A percentile compares a stretch with the other conserved stretches of the same genome.
These are phyloP conservation scores for Blastomussa wellsi DNA, from an alignment of 92 coral and sea anemone species.

Conservation along the genomic window DNA sequence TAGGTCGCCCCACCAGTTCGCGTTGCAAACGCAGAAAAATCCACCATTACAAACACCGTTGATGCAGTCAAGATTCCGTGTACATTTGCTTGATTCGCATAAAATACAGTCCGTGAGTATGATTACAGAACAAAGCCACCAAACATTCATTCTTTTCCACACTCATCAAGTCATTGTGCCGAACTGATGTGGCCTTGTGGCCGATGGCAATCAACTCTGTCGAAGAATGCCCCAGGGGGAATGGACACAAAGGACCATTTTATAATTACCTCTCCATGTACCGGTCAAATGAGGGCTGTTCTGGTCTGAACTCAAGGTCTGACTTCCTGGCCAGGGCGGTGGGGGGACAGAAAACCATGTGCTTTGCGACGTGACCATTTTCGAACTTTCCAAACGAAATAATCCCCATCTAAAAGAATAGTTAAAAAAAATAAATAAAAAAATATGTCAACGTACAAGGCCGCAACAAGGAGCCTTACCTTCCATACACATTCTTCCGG, in stretches of 20 bases:
- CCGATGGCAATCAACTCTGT: not conserved
- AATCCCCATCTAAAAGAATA: no score
- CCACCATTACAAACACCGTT: slow-evolving; percentile 19
- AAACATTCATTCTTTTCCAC: slow-evolving; percentile 26
- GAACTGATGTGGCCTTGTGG: not conserved
- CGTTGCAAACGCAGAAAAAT: slow-evolving; percentile 28
- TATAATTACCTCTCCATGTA: not conserved
- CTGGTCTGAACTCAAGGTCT: no score
- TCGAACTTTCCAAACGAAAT: no score
- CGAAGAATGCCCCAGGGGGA: slow-evolving; percentile 3
- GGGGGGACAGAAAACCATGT: no score
- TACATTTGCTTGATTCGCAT: slow-evolving; percentile 21
- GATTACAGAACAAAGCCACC: slow-evolving; percentile 34
- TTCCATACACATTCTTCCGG: no score
- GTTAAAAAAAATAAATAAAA: no score
- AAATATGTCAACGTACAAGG: no score
- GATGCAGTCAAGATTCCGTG: slow-evolving; percentile 10
- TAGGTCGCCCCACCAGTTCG: slow-evolving; percentile 43
- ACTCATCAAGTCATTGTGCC: slow-evolving; percentile 26
- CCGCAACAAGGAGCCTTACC: no score
- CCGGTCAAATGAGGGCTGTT: not conserved
- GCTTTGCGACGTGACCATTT: no score
- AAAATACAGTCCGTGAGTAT: not conserved
- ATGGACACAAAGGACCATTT: slow-evolving; percentile 28
- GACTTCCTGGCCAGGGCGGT: no score